Evolutionary conservation across 2,888 invertebrate species (phyloP), one percentile per base, ranked within the genome.

Genomic region (Nasonovia ribisnigri): DNA sequence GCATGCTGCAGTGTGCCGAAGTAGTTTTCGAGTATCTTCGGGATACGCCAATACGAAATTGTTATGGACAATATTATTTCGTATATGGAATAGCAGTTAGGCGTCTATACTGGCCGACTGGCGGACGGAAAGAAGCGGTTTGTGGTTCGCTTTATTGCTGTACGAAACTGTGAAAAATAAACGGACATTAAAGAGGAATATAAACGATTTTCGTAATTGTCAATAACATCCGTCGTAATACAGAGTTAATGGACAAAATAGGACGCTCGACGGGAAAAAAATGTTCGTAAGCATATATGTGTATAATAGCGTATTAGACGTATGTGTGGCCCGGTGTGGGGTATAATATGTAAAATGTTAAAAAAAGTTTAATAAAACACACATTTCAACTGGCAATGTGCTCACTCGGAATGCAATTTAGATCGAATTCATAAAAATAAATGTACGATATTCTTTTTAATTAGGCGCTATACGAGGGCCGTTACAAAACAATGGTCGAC

Each of bases 151-250:
- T 90, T 67, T 90, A 90, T 67, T 67, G n/a, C 67, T 48, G 29
- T 11, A 46, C 67, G 48, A 48, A 89, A 48, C 36, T 67, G 67
- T 90, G 90, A 67, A 90, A 90, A 90, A 90, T 90, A 90, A 89
- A 90, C 60, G 60, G 20, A 46, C 43, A 42, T 60, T 60, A n/a
- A 89, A 60, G 60, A 89, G 89, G 46, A 60, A n/a, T n/a, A 43
- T 20, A 89, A 89, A 89, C 60, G 46, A 60, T 90, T 46, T 67
- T 48, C 46, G 90, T 90, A 90, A 89, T 89, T 89, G 43, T 43
- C 89, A 89, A 60, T 89, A 57, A 89, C n/a, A 89, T 46, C n/a
- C n/a, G 54, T 16, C n/a, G 54, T 16, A 88, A 43, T 88, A 43
- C 57, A 29, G 54, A 43, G 54, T 88, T 88, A 88, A 88, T 43